Conservation (phyloP, 2,888 invertebrate genomes). For the Andricus curvator region DNA sequence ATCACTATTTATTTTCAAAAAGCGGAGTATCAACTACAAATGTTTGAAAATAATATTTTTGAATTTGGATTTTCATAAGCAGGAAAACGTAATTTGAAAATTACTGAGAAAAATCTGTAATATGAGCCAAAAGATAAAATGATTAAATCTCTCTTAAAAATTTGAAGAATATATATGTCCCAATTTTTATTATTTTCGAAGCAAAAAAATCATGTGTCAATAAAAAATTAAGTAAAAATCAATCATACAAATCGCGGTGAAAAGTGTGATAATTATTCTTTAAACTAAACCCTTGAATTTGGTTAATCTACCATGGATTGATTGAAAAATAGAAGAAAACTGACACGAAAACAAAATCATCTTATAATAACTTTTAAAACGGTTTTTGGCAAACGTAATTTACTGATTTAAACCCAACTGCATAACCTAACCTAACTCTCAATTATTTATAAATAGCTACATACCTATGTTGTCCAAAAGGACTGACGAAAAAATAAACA, state of each 20-base stretch:
- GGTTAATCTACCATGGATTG: neutral
- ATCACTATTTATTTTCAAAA: too few species aligned
- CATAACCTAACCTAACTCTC: neutral
- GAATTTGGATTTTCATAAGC: too few species aligned
- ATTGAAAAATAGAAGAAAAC: neutral
- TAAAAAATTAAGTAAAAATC: neutral
- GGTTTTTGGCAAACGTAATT: neutral
- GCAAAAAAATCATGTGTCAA: neutral
- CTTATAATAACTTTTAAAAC: neutral
- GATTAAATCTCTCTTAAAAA: too few species aligned
- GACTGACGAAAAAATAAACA: neutral
- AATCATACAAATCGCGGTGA: neutral
- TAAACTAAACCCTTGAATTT: neutral
- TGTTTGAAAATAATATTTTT: too few species aligned
- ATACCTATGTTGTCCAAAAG: neutral
- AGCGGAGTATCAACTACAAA: too few species aligned
- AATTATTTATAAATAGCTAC: conserved; percentile 1
- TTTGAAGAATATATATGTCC: too few species aligned
- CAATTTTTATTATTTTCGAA: too few species aligned
- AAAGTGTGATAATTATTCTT: neutral
- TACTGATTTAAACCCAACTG: neutral
- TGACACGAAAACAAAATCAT: neutral
- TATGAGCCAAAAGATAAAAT: too few species aligned
- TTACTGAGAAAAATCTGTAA: too few species aligned
- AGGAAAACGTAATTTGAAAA: too few species aligned